Conservation (phyloP, 2,797 vertebrate genomes). For the Glossophaga mutica region DNA sequence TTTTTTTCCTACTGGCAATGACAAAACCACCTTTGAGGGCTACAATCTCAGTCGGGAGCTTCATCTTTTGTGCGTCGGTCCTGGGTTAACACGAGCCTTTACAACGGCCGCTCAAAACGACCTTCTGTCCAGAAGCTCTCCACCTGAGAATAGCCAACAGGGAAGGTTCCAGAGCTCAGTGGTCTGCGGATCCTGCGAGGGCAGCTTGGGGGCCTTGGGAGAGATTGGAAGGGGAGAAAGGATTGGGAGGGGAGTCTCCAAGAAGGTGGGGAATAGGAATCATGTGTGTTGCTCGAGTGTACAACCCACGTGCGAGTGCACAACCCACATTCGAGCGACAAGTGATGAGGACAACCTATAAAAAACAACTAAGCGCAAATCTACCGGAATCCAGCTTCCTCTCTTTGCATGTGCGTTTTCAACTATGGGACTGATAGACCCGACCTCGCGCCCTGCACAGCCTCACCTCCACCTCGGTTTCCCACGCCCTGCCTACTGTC, state of each 20-base stretch:
- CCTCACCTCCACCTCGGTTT: neutral
- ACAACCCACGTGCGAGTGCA: slow-evolving; percentile 65
- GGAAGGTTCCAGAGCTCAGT: neutral
- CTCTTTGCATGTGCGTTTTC: neutral
- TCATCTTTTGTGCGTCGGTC: neutral
- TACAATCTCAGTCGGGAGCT: neutral
- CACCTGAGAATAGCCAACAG: rapidly evolving
- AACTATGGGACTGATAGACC: slow-evolving; percentile 47
- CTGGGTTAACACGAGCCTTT: neutral
- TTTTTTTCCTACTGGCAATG: neutral
- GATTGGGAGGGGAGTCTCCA: neutral
- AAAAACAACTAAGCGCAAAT: slow-evolving; percentile 32
- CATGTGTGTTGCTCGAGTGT: slow-evolving; percentile 55
- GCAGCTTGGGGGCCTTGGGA: neutral
- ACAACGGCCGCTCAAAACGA: neutral
- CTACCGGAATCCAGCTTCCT: neutral
- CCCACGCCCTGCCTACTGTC: neutral
- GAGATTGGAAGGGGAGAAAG: neutral
- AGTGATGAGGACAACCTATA: slow-evolving; percentile 42
- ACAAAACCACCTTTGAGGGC: neutral
- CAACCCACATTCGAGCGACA: slow-evolving; percentile 71
- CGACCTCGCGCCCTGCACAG: neutral
- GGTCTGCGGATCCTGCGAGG: rapidly evolving
- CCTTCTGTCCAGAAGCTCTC: neutral
- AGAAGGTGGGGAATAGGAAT: slow-evolving; percentile 61